Evolutionary conservation across 2,888 invertebrate genomes (phyloP).

Genomic region (Cremastinae sp.): DNA sequence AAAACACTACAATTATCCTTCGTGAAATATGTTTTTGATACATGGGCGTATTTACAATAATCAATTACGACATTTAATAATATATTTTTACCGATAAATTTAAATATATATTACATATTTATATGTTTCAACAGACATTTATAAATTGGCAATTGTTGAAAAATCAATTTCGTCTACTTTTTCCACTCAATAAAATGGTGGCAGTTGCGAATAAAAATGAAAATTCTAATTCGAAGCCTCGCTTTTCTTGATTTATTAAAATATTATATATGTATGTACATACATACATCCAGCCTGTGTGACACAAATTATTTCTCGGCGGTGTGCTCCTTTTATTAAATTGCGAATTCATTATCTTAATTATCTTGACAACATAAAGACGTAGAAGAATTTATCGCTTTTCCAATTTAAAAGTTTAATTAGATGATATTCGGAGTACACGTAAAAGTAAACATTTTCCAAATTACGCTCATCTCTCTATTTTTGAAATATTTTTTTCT

Average conservation of each 20-base stretch:
- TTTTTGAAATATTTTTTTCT: too few relatives aligned
- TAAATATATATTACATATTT: constrained; percentile 70
- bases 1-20: constrained; percentile 72
- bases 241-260: too few relatives aligned
- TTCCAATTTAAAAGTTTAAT: too few relatives aligned
- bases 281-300: too few relatives aligned
- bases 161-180: too few relatives aligned
- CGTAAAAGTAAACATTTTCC: constrained; percentile 5
- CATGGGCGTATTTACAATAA: constrained; percentile 69
- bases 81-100: constrained; percentile 58
- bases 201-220: too few relatives aligned
- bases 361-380: constrained; percentile 34
- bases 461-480: constrained; percentile 20
- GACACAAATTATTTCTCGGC: too few relatives aligned
- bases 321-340: too few relatives aligned
- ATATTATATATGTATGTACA: too few relatives aligned
- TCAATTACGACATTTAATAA: constrained; percentile 67
- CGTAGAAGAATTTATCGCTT: constrained; percentile 7
- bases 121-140: constrained; percentile 61
- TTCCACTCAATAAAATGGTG: too few relatives aligned
- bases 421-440: constrained; percentile 3
- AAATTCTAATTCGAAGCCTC: too few relatives aligned
- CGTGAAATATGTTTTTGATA: constrained; percentile 62
- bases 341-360: too few relatives aligned
- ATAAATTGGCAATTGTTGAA: constrained; percentile 38